Conservation (phyloP, 2,113 vertebrate genomes). For the Calidris pugnax region DNA sequence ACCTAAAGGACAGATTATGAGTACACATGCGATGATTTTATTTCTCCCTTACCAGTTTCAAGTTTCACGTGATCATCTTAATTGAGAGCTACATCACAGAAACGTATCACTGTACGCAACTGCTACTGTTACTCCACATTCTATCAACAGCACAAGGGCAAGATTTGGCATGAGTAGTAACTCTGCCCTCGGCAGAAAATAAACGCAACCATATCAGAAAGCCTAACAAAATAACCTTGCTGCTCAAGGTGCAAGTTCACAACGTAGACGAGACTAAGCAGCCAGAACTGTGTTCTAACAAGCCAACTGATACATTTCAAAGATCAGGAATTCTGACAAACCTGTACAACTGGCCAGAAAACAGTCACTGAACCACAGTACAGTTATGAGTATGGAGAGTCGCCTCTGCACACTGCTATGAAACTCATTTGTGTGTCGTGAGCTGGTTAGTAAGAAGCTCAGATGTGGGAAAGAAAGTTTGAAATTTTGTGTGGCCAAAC, state of each 20-base stretch:
- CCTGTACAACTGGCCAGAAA: background rate
- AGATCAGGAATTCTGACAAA: background rate
- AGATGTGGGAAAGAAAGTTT: background rate
- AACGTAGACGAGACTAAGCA: background rate
- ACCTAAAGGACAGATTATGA: background rate
- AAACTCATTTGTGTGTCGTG: background rate
- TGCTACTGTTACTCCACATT: background rate
- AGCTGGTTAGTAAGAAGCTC: background rate
- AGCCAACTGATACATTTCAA: background rate
- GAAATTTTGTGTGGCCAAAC: background rate
- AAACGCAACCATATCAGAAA: background rate
- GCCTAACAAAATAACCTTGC: rapidly evolving
- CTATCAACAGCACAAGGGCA: background rate
- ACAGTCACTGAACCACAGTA: background rate
- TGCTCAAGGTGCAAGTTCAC: background rate
- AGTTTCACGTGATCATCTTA: background rate
- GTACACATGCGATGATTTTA: rapidly evolving
- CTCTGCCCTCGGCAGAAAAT: background rate
- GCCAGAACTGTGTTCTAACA: background rate
- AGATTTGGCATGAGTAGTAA: background rate
- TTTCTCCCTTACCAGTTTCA: background rate
- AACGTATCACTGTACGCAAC: rapidly evolving
- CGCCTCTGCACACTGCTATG: background rate
- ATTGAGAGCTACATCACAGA: background rate
- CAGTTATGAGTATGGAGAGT: rapidly evolving